Evolutionary conservation across 2,797 vertebrate genomes (phyloP), one percentile per base, ranked within the genome.

Genomic region (Sebastolobus altivelis): DNA sequence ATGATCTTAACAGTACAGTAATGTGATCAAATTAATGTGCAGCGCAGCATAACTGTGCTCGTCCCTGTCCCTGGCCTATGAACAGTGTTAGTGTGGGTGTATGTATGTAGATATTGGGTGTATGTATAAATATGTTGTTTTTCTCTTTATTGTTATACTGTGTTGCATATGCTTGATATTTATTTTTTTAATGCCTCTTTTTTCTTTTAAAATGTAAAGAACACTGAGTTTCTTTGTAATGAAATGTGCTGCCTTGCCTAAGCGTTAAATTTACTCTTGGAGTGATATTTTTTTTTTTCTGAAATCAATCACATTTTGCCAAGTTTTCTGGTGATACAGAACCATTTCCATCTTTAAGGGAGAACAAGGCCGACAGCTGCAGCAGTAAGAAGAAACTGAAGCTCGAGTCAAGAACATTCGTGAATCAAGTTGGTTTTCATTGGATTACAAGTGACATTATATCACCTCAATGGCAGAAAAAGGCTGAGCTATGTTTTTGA

Each of bases 371-470:
- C 16, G 13, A 59, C 77, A 58, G 62, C 74, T 62, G 79, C 33
- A 63, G 46, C 54, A 70, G 8, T 12, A 18, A 40, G 20, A 33
- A 22, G 62, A 65, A 81, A 72, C 65, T 12, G 16, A 73, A 18
- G 56, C 74, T 67, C 13, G 16, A 33, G 37, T 85, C 27, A 35
- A 78, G 16, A 81, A 77, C 27, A 20, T 76, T 79, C 65, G 69
- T 58, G 25, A 78, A 37, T 62, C 16, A 43, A 67, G 58, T 69
- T 63, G 49, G 38, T 78, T 90, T 80, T 80, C 4, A 52, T 65
- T 83, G 38, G 85, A 82, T 58, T 33, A 49, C 29, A 68, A 66
- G 77, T n/a, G 37, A 80, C 61, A 20, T 49, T 75, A 72, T 67
- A 22, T 65, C 56, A 31, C 31, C 4, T 56, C 29, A 35, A 54